Conservation (phyloP, 2,888 invertebrate species). For the Strigamia crassipes region DNA sequence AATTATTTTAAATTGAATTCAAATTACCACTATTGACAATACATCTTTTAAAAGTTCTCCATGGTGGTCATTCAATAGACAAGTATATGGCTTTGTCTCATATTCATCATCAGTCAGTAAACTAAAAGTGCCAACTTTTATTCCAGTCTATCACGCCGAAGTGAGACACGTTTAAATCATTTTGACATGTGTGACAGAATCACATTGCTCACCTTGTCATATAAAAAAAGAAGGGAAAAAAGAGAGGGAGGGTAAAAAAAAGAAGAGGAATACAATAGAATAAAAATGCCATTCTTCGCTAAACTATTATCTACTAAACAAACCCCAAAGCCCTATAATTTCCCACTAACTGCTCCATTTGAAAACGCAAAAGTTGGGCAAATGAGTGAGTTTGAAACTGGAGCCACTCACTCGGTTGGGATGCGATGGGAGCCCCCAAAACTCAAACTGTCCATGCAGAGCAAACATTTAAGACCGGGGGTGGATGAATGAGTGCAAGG, state of each 20-base stretch:
- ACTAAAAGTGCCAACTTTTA: neutral
- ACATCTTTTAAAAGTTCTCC: neutral
- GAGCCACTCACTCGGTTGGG: neutral
- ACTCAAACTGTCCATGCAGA: neutral
- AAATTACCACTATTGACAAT: too few relatives aligned
- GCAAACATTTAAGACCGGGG: neutral
- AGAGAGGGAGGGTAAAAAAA: neutral
- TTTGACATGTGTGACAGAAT: neutral
- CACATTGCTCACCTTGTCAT: constrained; percentile 2
- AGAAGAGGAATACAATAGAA: neutral
- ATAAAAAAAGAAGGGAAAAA: neutral
- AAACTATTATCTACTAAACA: neutral
- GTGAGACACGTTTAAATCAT: constrained; percentile 6
- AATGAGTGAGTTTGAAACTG: neutral
- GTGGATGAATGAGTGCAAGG: neutral
- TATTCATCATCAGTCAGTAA: neutral
- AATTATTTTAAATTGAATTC: too few relatives aligned
- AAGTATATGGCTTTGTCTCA: neutral
- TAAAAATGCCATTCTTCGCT: neutral
- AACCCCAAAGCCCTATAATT: neutral
- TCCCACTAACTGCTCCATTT: neutral
- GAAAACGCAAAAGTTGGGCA: neutral
- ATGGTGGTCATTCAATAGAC: neutral
- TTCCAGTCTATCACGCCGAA: neutral
- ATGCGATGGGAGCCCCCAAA: neutral